Conservation (phyloP, 2,888 invertebrate genomes). For the Acleris holmiana region DNA sequence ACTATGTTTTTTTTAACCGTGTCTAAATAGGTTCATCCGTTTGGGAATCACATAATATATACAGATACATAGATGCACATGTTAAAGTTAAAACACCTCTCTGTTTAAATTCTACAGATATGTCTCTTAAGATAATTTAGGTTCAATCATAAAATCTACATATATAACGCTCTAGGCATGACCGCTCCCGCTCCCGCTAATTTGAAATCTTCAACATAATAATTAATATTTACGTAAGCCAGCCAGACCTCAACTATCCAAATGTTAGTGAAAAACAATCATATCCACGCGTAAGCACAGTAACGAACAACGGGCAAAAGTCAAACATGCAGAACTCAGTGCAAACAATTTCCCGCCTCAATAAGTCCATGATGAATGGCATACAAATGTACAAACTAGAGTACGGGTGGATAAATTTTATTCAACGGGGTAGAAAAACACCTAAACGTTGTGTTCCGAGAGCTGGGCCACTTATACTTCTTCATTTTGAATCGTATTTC, state of each 20-base stretch:
- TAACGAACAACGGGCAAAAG: conserved; percentile 1
- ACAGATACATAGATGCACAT: too few relatives aligned
- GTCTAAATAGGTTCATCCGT: too few relatives aligned
- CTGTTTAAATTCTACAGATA: too few relatives aligned
- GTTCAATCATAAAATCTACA: too few relatives aligned
- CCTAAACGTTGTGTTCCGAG: conserved; percentile 9
- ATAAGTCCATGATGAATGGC: conserved; percentile 26
- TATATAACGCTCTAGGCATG: too few relatives aligned
- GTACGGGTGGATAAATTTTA: conserved; percentile 21
- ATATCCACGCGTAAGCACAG: background rate
- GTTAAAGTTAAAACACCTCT: too few relatives aligned
- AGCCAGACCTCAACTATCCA: background rate
- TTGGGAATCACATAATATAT: too few relatives aligned
- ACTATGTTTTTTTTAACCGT: too few relatives aligned
- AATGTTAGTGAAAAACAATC: background rate
- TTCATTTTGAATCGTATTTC: too few relatives aligned
- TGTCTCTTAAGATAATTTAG: too few relatives aligned
- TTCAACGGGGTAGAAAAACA: conserved; percentile 22
- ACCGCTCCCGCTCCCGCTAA: too few relatives aligned
- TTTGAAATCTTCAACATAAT: background rate
- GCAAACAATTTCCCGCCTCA: conserved; percentile 23
- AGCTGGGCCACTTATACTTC: too few relatives aligned
- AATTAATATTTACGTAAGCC: background rate
- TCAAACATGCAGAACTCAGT: conserved; percentile 17
- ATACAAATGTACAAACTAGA: conserved; percentile 28